These are phyloP conservation scores for Rhagonycha lutea DNA, from an alignment of 2,888 invertebrate genomes.

Conservation along the genomic window DNA sequence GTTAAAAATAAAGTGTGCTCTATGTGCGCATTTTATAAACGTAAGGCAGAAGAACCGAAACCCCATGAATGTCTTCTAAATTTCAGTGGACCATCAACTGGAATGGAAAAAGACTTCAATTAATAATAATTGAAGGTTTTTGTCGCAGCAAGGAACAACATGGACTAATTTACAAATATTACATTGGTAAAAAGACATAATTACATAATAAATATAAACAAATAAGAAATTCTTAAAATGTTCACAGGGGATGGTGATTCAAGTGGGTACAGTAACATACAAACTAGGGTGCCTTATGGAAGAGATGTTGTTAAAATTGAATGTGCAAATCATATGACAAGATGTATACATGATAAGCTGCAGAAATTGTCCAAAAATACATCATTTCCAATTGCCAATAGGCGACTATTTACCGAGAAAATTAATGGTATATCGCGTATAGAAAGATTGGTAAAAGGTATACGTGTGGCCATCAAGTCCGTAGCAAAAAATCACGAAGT, in stretches of 20 bases:
- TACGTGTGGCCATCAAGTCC: neutral
- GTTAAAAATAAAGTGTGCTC: neutral
- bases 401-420: neutral
- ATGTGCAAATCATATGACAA: slow-evolving; percentile 8
- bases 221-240: neutral
- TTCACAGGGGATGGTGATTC: slow-evolving; percentile 3
- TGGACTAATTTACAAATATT: neutral
- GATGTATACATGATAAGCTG: no score
- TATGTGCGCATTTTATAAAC: neutral
- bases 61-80: neutral
- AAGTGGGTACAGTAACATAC: neutral
- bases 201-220: neutral
- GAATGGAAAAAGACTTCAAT: neutral
- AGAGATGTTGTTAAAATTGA: slow-evolving; percentile 8
- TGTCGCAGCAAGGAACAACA: neutral
- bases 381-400: neutral
- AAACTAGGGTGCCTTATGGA: slow-evolving; percentile 2
- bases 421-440: neutral
- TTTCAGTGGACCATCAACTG: neutral
- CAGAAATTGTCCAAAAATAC: neutral
- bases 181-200: neutral
- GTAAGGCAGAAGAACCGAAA: neutral
- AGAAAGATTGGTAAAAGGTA: neutral
- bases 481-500: no score
- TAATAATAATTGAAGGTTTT: neutral